phyloP scores from a whole-genome alignment of 1,140 invertebrate species.

The Macrobrachium nipponense region DNA sequence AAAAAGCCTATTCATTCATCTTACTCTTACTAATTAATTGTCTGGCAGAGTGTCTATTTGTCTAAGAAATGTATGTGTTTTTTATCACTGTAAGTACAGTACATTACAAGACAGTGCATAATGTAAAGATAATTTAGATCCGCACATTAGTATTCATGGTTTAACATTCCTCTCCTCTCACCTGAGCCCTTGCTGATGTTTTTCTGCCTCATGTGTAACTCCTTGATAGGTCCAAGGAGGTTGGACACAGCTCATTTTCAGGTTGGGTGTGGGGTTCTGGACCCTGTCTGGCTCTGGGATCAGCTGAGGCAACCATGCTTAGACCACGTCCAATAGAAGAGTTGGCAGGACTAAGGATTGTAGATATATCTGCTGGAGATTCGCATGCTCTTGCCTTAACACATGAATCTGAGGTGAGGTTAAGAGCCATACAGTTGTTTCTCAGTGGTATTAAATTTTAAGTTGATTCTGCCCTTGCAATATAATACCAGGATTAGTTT shows the following conservation, averaged over 20 bases:
- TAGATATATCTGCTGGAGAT: slow-evolving; percentile 72
- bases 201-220: slow-evolving; percentile 8
- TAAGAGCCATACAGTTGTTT: neutral
- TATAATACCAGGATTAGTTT: neutral
- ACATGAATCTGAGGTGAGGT: slow-evolving; percentile 67
- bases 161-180: slow-evolving; percentile 1
- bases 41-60: slow-evolving; percentile 10
- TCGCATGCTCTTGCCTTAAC: slow-evolving; percentile 75
- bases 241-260: slow-evolving; percentile 65
- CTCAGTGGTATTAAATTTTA: too few species aligned
- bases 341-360: slow-evolving; percentile 68
- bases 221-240: slow-evolving; percentile 34
- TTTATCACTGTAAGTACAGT: neutral
- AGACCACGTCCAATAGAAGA: slow-evolving; percentile 71
- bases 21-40: neutral
- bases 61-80: neutral
- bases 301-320: slow-evolving; percentile 73
- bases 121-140: neutral
- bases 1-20: neutral
- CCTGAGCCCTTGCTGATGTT: slow-evolving; percentile 35
- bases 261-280: slow-evolving; percentile 78
- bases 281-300: slow-evolving; percentile 73
- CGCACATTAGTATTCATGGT: too few species aligned
- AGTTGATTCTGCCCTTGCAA: neutral
- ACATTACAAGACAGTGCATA: slow-evolving; percentile 1